These are phyloP conservation scores for Zaprionus taronus DNA, from an alignment of 1,140 invertebrate species.

Conservation along the genomic window DNA sequence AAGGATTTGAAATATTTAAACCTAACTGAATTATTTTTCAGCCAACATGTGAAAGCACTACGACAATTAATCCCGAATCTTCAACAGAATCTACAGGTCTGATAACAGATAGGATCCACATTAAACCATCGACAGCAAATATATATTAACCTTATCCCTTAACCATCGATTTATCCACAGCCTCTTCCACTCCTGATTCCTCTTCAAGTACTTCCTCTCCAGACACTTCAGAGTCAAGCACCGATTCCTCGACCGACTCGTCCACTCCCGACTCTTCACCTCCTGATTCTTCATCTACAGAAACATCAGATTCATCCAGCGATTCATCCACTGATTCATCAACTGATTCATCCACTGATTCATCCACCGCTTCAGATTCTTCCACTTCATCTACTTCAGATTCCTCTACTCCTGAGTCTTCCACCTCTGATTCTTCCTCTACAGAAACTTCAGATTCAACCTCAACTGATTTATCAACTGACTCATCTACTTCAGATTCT, in stretches of 20 bases:
- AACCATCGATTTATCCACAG: constrained; percentile 1
- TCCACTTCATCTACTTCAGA: not conserved
- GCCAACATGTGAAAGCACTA: constrained; percentile 29
- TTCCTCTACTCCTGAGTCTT: not conserved
- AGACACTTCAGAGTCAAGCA: constrained; percentile 1
- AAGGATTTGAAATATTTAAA: not conserved
- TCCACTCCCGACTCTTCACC: constrained; percentile 13
- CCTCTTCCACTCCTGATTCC: not conserved
- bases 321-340: not conserved
- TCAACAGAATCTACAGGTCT: not conserved
- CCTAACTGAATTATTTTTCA: constrained; percentile 8
- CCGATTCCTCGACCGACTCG: constrained; percentile 10
- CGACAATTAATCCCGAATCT: not conserved
- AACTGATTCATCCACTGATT: constrained; percentile 29
- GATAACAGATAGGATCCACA: not conserved
- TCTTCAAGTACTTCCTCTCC: constrained; percentile 4
- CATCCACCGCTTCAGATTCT: not conserved
- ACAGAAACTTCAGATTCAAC: not conserved
- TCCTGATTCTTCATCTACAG: constrained; percentile 7
- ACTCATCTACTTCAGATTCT: not conserved
- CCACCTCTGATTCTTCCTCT: not conserved
- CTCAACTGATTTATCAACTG: too few relatives aligned
- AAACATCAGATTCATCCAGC: not conserved
- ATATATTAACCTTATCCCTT: not conserved
- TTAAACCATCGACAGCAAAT: not conserved